phyloP scores from a whole-genome alignment of 2,113 vertebrate genomes.

The Scomber japonicus region DNA sequence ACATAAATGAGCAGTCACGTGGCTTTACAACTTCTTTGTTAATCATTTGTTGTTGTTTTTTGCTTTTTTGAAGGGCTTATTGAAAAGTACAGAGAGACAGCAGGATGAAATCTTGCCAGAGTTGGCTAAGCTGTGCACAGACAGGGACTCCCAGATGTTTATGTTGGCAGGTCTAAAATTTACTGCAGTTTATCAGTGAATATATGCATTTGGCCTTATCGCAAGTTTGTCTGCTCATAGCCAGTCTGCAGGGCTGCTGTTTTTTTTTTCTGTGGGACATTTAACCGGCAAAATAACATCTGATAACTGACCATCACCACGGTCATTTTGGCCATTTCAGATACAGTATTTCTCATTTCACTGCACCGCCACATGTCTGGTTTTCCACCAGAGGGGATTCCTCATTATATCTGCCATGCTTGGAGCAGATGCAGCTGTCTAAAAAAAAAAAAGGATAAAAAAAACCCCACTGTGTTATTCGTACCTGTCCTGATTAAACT shows the following conservation, averaged over 20 bases:
- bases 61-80: not conserved
- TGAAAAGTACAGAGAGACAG: not conserved
- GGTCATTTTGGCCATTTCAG: not conserved
- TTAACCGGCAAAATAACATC: too few relatives aligned
- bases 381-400: conserved; percentile 2
- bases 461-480: not conserved
- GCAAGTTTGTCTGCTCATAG: not conserved
- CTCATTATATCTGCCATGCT: conserved; percentile 22
- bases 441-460: too few relatives aligned
- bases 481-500: conserved; percentile 30
- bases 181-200: not conserved
- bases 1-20: conserved; percentile 49
- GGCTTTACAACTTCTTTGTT: conserved; percentile 21
- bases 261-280: too few relatives aligned
- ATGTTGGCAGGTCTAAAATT: not conserved
- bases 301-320: not conserved
- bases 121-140: not conserved
- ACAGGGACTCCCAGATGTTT: not conserved
- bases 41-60: conserved; percentile 17
- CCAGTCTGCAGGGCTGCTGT: too few relatives aligned
- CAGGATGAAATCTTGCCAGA: not conserved
- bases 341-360: conserved; percentile 6
- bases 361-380: not conserved
- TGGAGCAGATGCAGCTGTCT: conserved; percentile 6
- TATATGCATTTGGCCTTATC: not conserved